These are phyloP conservation scores for Pluvialis apricaria DNA, from an alignment of 2,113 vertebrate species.

Conservation along the genomic window DNA sequence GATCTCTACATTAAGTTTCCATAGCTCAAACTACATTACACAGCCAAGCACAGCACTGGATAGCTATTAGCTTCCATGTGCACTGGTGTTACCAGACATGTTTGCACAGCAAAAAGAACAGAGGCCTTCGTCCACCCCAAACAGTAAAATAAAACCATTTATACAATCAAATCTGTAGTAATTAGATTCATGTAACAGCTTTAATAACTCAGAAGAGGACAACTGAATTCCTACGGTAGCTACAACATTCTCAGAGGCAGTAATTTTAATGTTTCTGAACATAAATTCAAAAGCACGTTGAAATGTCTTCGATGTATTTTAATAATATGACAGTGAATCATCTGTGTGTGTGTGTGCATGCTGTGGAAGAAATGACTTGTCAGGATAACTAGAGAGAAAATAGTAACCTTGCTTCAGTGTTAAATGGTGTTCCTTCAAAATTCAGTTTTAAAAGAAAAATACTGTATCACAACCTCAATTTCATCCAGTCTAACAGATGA, in stretches of 20 bases:
- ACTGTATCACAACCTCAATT: background rate
- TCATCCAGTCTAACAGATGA: background rate
- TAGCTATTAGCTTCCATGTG: background rate
- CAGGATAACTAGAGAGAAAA: constrained; percentile 1
- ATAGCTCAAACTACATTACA: background rate
- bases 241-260: background rate
- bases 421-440: background rate
- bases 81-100: background rate
- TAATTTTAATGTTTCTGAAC: background rate
- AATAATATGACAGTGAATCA: constrained; percentile 39
- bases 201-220: background rate
- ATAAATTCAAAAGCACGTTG: background rate
- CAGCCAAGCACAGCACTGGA: background rate
- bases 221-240: background rate
- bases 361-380: background rate
- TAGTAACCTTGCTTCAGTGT: background rate
- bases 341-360: background rate
- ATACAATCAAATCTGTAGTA: background rate
- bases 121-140: background rate
- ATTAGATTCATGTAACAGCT: background rate
- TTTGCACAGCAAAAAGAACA: background rate
- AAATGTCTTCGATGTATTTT: background rate
- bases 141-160: background rate
- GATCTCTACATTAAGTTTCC: background rate
- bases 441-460: background rate